Evolutionary conservation across 2,797 vertebrate genomes (phyloP).

Genomic region (Ctenosaura bakeri): DNA sequence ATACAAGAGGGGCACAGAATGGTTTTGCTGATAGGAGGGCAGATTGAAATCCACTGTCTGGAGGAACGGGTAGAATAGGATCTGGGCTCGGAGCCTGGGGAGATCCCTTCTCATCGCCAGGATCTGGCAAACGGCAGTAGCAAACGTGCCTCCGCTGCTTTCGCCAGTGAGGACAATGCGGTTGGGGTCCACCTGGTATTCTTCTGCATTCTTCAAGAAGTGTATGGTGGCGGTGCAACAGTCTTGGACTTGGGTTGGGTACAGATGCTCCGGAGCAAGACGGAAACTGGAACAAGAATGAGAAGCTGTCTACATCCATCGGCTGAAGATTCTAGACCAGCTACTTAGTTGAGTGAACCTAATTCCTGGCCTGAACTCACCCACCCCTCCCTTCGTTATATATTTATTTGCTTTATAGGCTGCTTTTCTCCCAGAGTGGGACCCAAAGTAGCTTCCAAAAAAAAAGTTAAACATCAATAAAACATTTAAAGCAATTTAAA

Average conservation of each 20-base stretch:
- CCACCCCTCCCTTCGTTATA: no score
- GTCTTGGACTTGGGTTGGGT: conserved; percentile 76
- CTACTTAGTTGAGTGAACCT: no score
- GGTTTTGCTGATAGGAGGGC: conserved; percentile 89
- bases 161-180: conserved; percentile 85
- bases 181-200: conserved; percentile 81
- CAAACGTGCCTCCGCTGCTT: conserved; percentile 82
- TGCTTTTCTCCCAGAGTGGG: no score
- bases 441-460: no score
- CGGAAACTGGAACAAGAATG: conserved; percentile 73
- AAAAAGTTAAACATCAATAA: no score
- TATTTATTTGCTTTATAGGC: no score
- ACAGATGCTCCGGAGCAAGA: conserved; percentile 80
- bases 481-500: no score
- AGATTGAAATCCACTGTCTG: conserved; percentile 85
- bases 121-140: conserved; percentile 78
- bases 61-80: conserved; percentile 83
- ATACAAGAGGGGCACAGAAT: conserved; percentile 82
- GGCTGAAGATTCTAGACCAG: no score
- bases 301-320: background rate
- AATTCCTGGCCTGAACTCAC: no score
- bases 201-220: conserved; percentile 82
- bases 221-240: conserved; percentile 78
- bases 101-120: conserved; percentile 72
- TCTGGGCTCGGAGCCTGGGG: conserved; percentile 83